Evolutionary conservation across 2,888 invertebrate genomes (phyloP).

Genomic region (Sphaerophoria taeniata): DNA sequence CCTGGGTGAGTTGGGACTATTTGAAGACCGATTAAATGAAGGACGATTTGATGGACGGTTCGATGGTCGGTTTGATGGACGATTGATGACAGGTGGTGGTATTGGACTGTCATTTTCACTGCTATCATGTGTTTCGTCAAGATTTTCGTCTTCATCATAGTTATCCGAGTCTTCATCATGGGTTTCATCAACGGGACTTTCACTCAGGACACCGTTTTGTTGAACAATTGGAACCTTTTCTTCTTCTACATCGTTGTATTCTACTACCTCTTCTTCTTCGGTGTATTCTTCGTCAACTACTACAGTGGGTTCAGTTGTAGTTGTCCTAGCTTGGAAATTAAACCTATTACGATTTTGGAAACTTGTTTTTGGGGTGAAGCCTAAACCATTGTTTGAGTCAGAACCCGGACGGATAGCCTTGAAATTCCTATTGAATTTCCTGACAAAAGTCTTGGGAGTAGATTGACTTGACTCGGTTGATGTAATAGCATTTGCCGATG

Average conservation of each 20-base stretch:
- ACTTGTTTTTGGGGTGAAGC: slow-evolving; percentile 35
- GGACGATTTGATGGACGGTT: slow-evolving; percentile 72
- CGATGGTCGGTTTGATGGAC: slow-evolving; percentile 73
- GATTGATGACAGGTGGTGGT: slow-evolving; percentile 70
- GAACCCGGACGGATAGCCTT: slow-evolving; percentile 58
- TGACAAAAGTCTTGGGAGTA: slow-evolving; percentile 48
- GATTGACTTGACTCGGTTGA: slow-evolving; percentile 28
- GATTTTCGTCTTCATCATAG: slow-evolving; percentile 37
- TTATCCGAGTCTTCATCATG: slow-evolving; percentile 66
- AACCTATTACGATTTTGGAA: slow-evolving; percentile 75
- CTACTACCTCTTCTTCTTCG: slow-evolving; percentile 55
- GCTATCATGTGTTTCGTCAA: slow-evolving; percentile 59
- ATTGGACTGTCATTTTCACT: slow-evolving; percentile 56
- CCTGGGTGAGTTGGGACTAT: slow-evolving; percentile 42
- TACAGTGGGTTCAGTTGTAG: slow-evolving; percentile 7
- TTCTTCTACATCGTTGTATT: slow-evolving; percentile 53
- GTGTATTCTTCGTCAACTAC: slow-evolving; percentile 72
- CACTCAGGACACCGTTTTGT: slow-evolving; percentile 20
- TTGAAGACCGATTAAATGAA: slow-evolving; percentile 50
- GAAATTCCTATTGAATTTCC: slow-evolving; percentile 69
- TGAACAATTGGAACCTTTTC: slow-evolving; percentile 32
- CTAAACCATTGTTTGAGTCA: slow-evolving; percentile 47
- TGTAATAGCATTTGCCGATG: slow-evolving; percentile 54
- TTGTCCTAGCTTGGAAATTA: slow-evolving; percentile 68
- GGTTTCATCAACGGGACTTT: slow-evolving; percentile 35